phyloP scores from a whole-genome alignment of 2,888 invertebrate species.

The Sericinus montela region DNA sequence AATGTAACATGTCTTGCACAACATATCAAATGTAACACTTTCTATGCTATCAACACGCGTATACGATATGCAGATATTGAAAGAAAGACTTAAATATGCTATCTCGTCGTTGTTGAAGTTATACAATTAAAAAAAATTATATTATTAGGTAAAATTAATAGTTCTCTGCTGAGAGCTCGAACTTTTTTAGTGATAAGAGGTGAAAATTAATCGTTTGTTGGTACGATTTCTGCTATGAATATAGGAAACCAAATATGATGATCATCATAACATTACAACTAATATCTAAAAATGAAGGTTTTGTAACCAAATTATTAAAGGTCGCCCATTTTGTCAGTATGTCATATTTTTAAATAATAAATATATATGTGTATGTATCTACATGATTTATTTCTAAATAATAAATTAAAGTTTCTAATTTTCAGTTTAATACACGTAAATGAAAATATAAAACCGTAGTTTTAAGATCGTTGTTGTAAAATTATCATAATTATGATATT shows the following conservation, averaged over 20 bases:
- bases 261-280: background rate
- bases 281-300: slow-evolving; percentile 2
- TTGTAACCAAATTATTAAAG: background rate
- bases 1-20: slow-evolving; percentile 24
- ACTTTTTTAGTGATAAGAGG: slow-evolving; percentile 9
- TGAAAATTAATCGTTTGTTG: slow-evolving; percentile 1
- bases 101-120: slow-evolving; percentile 45
- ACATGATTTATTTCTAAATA: background rate
- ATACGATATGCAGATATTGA: slow-evolving; percentile 38
- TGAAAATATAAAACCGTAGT: too few relatives aligned
- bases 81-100: slow-evolving; percentile 51
- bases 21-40: slow-evolving; percentile 43
- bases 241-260: slow-evolving; percentile 18
- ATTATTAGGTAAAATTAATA: slow-evolving; percentile 15
- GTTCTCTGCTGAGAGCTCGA: slow-evolving; percentile 1
- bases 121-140: slow-evolving; percentile 45
- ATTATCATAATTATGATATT: background rate
- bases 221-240: slow-evolving; percentile 13
- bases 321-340: background rate
- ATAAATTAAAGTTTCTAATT: background rate
- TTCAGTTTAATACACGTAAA: background rate
- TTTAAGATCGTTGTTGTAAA: background rate
- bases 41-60: slow-evolving; percentile 47
- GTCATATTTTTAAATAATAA: background rate
- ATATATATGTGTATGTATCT: background rate